These are phyloP conservation scores for Columba guinea DNA, from an alignment of 2,797 vertebrate species.

Conservation along the genomic window DNA sequence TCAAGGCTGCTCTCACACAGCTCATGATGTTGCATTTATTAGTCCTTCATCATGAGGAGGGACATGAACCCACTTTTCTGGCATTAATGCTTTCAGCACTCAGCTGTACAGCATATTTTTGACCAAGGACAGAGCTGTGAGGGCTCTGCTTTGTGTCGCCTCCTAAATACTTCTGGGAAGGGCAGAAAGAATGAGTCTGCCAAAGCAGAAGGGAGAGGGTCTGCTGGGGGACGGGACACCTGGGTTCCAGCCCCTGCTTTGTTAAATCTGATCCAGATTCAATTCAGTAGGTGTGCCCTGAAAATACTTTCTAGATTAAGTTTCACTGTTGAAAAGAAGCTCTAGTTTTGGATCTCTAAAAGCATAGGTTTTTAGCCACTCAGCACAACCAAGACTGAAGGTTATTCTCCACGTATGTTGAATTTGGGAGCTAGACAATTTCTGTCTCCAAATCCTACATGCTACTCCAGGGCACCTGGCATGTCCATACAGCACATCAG, in stretches of 20 bases:
- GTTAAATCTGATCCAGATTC: not conserved
- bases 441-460: not conserved
- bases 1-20: not conserved
- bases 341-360: not conserved
- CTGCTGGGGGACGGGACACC: not conserved
- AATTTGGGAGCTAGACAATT: not conserved
- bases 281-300: not conserved
- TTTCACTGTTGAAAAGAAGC: not conserved
- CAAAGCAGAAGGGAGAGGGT: not conserved
- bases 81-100: not conserved
- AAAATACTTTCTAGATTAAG: not conserved
- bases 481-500: not conserved
- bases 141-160: accelerated
- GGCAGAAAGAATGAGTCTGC: not conserved
- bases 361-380: not conserved
- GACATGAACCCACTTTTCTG: not conserved
- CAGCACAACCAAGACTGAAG: not conserved
- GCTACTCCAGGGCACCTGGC: not conserved
- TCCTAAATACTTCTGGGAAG: not conserved
- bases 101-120: not conserved
- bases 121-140: not conserved
- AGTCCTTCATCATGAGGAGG: not conserved
- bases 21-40: not conserved
- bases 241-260: not conserved
- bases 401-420: not conserved